phyloP scores from a whole-genome alignment of 2,797 vertebrate genomes.

The Pyrocephalus nanus region DNA sequence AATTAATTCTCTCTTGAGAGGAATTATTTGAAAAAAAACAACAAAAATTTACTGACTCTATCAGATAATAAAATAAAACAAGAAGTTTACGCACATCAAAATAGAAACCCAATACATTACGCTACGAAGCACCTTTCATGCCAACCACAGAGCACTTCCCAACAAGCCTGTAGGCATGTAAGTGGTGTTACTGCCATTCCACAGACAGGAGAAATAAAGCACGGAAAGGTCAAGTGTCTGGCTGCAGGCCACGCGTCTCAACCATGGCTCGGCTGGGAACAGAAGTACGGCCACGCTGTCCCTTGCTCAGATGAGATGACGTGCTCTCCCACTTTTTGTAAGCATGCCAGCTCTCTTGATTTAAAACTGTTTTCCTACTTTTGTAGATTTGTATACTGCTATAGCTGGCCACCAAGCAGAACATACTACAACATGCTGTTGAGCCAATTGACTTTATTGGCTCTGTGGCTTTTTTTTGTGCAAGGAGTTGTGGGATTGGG shows the following conservation, averaged over 20 bases:
- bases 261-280: neutral
- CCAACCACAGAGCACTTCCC: neutral
- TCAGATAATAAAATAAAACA: neutral
- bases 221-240: conserved; percentile 40
- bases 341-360: neutral
- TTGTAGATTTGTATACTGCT: neutral
- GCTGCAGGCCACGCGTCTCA: neutral
- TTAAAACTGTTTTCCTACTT: neutral
- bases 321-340: neutral
- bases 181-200: neutral
- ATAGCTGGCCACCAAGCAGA: neutral
- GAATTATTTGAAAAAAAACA: neutral
- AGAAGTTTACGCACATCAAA: neutral
- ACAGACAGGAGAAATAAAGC: neutral
- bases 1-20: neutral
- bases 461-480: neutral
- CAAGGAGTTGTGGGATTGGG: neutral
- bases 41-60: neutral
- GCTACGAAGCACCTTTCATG: neutral
- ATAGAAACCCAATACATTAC: neutral
- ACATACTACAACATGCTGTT: neutral
- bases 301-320: neutral
- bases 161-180: conserved; percentile 15
- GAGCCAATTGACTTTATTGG: neutral
- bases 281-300: neutral